phyloP scores from a whole-genome alignment of 2,888 invertebrate species.

The Tachina grossa region DNA sequence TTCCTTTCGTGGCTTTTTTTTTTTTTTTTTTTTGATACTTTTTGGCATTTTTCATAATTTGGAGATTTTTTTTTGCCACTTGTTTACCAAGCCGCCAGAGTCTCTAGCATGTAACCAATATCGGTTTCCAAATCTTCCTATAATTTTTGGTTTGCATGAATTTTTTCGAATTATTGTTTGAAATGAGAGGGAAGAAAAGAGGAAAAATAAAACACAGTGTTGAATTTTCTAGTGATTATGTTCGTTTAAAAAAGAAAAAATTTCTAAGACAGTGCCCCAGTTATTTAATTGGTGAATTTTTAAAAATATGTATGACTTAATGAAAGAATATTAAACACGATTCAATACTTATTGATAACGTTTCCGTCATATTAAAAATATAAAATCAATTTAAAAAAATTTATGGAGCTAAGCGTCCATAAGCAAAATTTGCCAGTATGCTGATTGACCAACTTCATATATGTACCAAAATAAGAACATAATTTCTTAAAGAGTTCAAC shows the following conservation, averaged over 20 bases:
- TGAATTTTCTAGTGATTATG: slow-evolving; percentile 61
- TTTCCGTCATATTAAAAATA: not conserved
- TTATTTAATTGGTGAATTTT: slow-evolving; percentile 40
- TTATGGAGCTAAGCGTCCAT: too few species aligned
- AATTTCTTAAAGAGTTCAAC: too few species aligned
- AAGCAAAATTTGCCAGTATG: too few species aligned
- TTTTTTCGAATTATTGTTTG: slow-evolving; percentile 24
- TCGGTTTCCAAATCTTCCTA: slow-evolving; percentile 88
- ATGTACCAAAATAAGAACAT: too few species aligned
- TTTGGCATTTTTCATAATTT: slow-evolving; percentile 39
- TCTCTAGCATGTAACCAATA: slow-evolving; percentile 87
- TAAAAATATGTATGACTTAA: slow-evolving; percentile 18
- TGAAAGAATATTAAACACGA: not conserved
- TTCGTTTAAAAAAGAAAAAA: slow-evolving; percentile 20
- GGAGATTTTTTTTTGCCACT: slow-evolving; percentile 50
- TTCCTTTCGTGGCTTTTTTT: slow-evolving; percentile 11
- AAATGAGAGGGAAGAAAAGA: slow-evolving; percentile 55
- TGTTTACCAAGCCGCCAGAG: slow-evolving; percentile 85
- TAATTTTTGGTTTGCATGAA: slow-evolving; percentile 79
- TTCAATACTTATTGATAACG: not conserved
- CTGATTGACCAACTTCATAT: too few species aligned
- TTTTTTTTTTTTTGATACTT: slow-evolving; percentile 27
- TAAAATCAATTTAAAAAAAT: not conserved
- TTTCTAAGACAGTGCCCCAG: slow-evolving; percentile 11
- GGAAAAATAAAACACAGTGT: slow-evolving; percentile 43